Evolutionary conservation across 2,113 vertebrate species (phyloP), one percentile per base, ranked within the genome.

Genomic region (Archilochus colubris): DNA sequence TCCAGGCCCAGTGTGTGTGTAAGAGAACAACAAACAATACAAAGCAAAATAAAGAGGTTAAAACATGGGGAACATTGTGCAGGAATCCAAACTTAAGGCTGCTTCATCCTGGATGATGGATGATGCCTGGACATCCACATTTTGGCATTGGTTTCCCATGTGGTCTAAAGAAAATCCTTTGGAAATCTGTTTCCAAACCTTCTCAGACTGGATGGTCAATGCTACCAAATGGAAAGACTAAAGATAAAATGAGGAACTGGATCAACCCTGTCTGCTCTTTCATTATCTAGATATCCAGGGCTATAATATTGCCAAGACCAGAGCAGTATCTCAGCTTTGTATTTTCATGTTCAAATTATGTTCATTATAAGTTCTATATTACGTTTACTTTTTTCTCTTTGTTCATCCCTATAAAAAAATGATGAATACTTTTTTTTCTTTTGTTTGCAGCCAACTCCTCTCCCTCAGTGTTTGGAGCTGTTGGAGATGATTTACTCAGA

Each of bases 21-120:
- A 50, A 59, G 33, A 19, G 50, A 40, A 40, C 2, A 9, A 21
- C 63, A 66, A 51, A 0, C n/a, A 5, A 1, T 5, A 1, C 2
- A 10, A 33, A 51, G 69, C 40, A 38, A 14, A 74, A 75, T 1
- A 31, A 63, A 55, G 3, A 23, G 48, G 62, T 0, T 9, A 7
- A 77, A 89, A 64, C 19, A 19, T 1, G n/a, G 40, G 44, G 31
- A 44, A 46, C 8, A 0, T 11, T 3, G 44, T 7, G 1, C 2
- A 14, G 33, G 38, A 67, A 10, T 6, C 3, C 15, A 2, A 7
- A 17, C 5, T 28, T 20, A 6, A 22, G 57, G 44, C 16, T 43
- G 17, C n/a, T 50, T 50, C 23, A 31, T 38, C 36, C 36, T 38
- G 36, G 36, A 38, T 38, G 36, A 38, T 38, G 36, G 36, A 38